phyloP scores from a whole-genome alignment of 2,888 invertebrate genomes.

The Artemia sinica region DNA sequence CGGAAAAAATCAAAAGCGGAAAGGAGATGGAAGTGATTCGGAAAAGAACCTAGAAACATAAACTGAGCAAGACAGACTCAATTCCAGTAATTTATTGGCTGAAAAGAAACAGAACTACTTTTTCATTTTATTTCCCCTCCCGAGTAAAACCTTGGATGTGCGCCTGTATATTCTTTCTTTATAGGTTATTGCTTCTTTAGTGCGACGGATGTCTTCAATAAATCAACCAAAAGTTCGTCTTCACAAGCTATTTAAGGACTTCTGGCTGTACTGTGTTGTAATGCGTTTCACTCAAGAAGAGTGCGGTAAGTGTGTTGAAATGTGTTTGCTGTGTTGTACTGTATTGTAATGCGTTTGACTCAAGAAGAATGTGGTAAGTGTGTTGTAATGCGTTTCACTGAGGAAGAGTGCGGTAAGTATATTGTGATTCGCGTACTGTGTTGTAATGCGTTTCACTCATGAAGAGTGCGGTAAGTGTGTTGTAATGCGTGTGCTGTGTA shows the following conservation, averaged over 20 bases:
- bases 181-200: constrained; percentile 68
- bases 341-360: neutral
- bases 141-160: no score
- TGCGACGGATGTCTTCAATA: constrained; percentile 73
- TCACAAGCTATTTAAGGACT: constrained; percentile 92
- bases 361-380: no score
- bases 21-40: no score
- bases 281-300: constrained; percentile 89
- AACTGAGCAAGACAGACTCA: no score
- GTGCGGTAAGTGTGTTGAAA: constrained; percentile 36
- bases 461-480: constrained; percentile 45
- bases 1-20: no score
- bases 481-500: neutral
- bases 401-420: neutral
- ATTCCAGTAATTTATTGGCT: no score
- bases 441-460: constrained; percentile 92
- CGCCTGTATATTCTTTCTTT: neutral
- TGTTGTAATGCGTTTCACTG: neutral
- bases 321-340: neutral
- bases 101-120: no score
- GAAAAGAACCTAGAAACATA: no score
- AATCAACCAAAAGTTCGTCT: constrained; percentile 74
- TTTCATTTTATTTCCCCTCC: no score
- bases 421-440: constrained; percentile 41
- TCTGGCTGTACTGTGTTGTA: constrained; percentile 97